Base-by-base conservation (phyloP, 2,113 vertebrate species). In the Chloropsis cyanopogon region DNA sequence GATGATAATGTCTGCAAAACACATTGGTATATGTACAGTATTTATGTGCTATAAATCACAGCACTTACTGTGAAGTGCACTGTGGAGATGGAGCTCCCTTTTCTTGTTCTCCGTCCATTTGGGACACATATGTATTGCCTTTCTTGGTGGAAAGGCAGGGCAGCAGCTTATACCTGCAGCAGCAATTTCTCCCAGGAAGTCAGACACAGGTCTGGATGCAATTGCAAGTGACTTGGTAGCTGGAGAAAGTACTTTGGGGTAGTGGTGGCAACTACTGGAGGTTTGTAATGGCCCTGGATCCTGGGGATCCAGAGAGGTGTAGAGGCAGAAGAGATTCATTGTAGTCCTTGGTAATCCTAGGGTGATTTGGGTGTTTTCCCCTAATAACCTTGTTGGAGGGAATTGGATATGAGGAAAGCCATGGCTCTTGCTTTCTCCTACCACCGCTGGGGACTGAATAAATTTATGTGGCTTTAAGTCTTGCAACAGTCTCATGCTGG, bases 1-100 rank as follows among this genome's bases (percentile, higher is more conserved):
- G 96, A 70, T 95, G 50, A 83, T 95, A 94, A 94, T 92, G 64
- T 54, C 92, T 95, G 88, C 44, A 92, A 86, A 95, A 73, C 1
- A 1, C 86, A 92, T 82, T 25, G 3, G 68, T 90, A 9, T 52
- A 28, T 35, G 50, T 80, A 86, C 68, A 78, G 92, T 66, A 81
- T 93, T 95, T 86, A 92, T 88, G 91, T 77, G 42, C 76, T 93
- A 41, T 94, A 83, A 95, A 92, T 90, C 83, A 57, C 18, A 81
- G 56, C 33, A 44, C 72, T 93, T 90, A 63, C 76, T 92, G 86
- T 78, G 92, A 94, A 70, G 60, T 66, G 82, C 41, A 8, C 54
- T 56, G 82, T 50, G 76, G 86, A 90, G 79, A 52, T 81, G 68
- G 56, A 93, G 56, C 60, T 94, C 80, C 68, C 44, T 94, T 66